Evolutionary conservation across 2,113 vertebrate genomes (phyloP).

Genomic region (Aegotheles bennettii): DNA sequence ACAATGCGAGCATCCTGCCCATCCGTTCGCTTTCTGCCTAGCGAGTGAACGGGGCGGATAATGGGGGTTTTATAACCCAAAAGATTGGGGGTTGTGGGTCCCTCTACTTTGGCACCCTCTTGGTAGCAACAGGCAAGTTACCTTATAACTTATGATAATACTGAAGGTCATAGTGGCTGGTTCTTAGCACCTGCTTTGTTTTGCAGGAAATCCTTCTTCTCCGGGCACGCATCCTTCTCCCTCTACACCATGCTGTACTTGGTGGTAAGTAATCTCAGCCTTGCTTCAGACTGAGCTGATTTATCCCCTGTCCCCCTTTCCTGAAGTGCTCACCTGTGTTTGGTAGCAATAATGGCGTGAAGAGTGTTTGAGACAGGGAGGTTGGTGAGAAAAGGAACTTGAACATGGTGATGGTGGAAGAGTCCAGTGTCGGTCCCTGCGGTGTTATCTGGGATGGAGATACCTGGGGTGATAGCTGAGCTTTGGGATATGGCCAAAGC

Average conservation of each 20-base stretch:
- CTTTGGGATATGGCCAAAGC: background rate
- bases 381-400: background rate
- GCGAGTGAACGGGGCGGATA: background rate
- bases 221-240: constrained; percentile 96
- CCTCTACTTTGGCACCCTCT: background rate
- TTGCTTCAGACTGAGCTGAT: background rate
- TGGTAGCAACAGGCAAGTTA: background rate
- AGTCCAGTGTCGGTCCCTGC: background rate
- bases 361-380: rapidly evolving
- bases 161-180: background rate
- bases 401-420: background rate
- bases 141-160: rapidly evolving
- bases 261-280: constrained; percentile 84
- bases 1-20: constrained; percentile 48
- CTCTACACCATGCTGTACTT: constrained; percentile 98
- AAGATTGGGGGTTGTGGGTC: background rate
- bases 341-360: rapidly evolving
- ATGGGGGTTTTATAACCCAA: background rate
- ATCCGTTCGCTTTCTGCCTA: background rate
- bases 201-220: constrained; percentile 98
- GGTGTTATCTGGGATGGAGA: background rate
- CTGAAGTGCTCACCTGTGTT: rapidly evolving
- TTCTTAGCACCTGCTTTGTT: constrained; percentile 55
- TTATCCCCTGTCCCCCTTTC: background rate
- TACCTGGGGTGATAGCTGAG: background rate